Base-by-base conservation (phyloP, 2,888 invertebrate genomes). In the Blera fallax region DNA sequence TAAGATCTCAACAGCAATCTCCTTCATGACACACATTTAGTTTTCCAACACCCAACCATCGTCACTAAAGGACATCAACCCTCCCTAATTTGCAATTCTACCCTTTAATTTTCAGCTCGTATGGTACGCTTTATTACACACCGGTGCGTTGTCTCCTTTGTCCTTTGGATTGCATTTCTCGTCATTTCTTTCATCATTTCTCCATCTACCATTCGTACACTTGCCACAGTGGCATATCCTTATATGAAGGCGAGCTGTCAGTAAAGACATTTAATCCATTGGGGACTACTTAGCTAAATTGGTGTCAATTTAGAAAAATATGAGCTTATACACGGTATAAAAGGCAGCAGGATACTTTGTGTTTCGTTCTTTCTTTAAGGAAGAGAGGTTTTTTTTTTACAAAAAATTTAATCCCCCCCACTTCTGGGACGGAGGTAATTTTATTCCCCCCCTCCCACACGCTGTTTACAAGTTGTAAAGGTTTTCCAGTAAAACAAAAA, bases 241-340 rank as follows among this genome's bases (percentile, higher is more conserved):
- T 32, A 62, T 67, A 52, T 69, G 60, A 56, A n/a, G 73, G 27
- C 40, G 56, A 73, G 84, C 56, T 74, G 73, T 69, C 79, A 79
- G 64, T 56, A 40, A 80, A 70, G 81, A 81, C 85, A 85, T 81
- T 85, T 65, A 62, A 81, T 81, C 72, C 85, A 81, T 80, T 65
- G 80, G 85, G 85, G 85, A 72, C 76, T 85, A 76, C 85, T 85
- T 77, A 85, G 29, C 80, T 85, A 85, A 85, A 85, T 85, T 85
- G 85, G 72, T 81, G 72, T 81, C 85, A 85, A 85, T 81, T 85
- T 85, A 81, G 76, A 85, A 85, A 81, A 80, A 81, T 81, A 72
- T 81, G 70, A 79, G 69, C 60, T 65, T 62, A 50, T 52, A 45
- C 54, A n/a, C 32, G 24, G 32, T n/a, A 58, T 77, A 69, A 52